Conservation (phyloP, 2,888 invertebrate species). For the Synergus gifuensis region DNA sequence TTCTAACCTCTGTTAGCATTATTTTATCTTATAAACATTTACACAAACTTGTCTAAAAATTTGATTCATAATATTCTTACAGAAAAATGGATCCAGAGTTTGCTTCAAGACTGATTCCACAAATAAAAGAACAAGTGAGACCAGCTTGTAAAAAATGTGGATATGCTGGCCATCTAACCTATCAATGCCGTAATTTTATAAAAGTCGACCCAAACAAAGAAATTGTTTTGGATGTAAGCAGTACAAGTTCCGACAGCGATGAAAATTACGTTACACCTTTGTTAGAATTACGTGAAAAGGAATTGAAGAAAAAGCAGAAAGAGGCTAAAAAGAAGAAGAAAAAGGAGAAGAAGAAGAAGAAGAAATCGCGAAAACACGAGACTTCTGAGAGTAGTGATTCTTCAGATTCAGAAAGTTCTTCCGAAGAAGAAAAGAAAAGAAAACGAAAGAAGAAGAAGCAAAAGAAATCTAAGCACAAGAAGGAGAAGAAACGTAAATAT, state of each 20-base stretch:
- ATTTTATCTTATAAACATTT: background rate
- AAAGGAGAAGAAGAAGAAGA: slow-evolving; percentile 78
- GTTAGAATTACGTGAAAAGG: slow-evolving; percentile 88
- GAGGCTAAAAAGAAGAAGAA: slow-evolving; percentile 82
- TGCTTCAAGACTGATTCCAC: slow-evolving; percentile 79
- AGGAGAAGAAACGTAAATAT: slow-evolving; percentile 74
- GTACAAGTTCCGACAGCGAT: slow-evolving; percentile 94
- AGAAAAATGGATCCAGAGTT: slow-evolving; percentile 77
- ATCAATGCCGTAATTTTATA: slow-evolving; percentile 96
- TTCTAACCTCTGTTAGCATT: background rate
- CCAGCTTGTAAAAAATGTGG: slow-evolving; percentile 97
- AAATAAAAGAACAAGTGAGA: slow-evolving; percentile 87
- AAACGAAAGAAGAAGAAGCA: slow-evolving; percentile 72
- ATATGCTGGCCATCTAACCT: slow-evolving; percentile 96
- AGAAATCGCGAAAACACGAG: slow-evolving; percentile 74
- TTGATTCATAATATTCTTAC: background rate
- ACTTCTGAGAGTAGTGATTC: slow-evolving; percentile 65
- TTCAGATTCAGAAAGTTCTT: slow-evolving; percentile 63
- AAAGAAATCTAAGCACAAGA: slow-evolving; percentile 73
- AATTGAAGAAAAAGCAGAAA: slow-evolving; percentile 85
- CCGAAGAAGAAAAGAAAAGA: slow-evolving; percentile 62
- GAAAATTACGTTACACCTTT: slow-evolving; percentile 91
- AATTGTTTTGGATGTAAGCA: slow-evolving; percentile 94
- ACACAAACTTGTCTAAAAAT: background rate
- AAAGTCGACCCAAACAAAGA: slow-evolving; percentile 96